Percentiles rank a stretch among this genome's conserved stretches.
Evolutionary conservation across 2,888 invertebrate genomes (phyloP).

Genomic region (Xestia sexstrigata): DNA sequence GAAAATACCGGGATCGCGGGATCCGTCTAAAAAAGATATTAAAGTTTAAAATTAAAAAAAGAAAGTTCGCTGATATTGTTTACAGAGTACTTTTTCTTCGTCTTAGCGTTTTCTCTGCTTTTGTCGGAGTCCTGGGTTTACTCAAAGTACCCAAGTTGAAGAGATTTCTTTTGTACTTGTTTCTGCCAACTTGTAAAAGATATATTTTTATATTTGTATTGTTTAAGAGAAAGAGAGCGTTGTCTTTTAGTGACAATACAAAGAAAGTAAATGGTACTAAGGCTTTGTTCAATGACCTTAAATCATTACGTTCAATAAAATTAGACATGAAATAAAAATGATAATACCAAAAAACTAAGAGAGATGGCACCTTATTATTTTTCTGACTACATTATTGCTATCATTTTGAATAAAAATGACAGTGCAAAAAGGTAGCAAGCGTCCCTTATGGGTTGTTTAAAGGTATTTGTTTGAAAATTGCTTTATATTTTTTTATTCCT

Average conservation of each 20-base stretch:
- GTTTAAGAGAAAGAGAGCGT: neutral
- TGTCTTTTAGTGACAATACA: neutral
- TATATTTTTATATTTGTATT: constrained; percentile 4
- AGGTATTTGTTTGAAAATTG: too few species aligned
- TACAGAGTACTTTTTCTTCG: constrained; percentile 47
- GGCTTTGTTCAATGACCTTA: neutral
- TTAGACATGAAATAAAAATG: too few species aligned
- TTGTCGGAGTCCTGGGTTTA: constrained; percentile 14
- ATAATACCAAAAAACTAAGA: too few species aligned
- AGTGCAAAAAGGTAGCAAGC: too few species aligned
- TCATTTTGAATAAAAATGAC: too few species aligned
- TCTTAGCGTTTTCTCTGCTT: constrained; percentile 20
- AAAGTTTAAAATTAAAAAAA: constrained; percentile 66
- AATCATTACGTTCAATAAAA: too few species aligned
- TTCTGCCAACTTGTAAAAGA: constrained; percentile 6
- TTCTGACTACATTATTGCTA: too few species aligned
- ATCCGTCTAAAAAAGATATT: constrained; percentile 55
- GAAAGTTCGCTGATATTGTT: constrained; percentile 54
- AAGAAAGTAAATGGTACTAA: neutral
- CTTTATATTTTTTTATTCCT: too few species aligned
- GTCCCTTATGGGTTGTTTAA: too few species aligned
- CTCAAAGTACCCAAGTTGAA: constrained; percentile 42
- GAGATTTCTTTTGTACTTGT: constrained; percentile 26
- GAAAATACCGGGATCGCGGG: constrained; percentile 54
- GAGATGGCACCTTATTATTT: too few species aligned